These are phyloP conservation scores for Macrosiphum euphorbiae DNA, from an alignment of 2,888 invertebrate species.

Conservation along the genomic window DNA sequence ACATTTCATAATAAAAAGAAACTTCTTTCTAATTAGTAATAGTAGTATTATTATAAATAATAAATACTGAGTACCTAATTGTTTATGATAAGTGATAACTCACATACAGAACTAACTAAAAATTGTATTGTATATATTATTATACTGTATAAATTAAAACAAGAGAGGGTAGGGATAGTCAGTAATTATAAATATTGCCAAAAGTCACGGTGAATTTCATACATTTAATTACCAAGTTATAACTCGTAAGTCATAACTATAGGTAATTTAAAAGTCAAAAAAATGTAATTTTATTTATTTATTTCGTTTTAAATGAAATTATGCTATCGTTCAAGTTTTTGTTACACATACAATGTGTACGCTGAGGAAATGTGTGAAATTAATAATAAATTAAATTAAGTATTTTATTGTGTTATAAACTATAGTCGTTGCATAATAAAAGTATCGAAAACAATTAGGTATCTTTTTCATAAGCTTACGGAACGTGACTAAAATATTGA, in stretches of 20 bases:
- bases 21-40: background rate
- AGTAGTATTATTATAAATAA: background rate
- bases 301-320: background rate
- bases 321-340: background rate
- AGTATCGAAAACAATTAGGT: background rate
- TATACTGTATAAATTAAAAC: background rate
- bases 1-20: background rate
- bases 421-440: background rate
- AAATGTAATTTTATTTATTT: background rate
- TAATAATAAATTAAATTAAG: background rate
- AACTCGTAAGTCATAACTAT: background rate
- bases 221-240: background rate
- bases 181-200: background rate
- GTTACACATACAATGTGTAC: background rate
- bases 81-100: background rate
- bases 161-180: background rate
- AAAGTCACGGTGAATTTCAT: background rate
- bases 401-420: background rate
- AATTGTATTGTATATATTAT: background rate
- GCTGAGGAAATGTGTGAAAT: background rate
- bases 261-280: background rate
- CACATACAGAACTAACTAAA: background rate
- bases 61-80: background rate
- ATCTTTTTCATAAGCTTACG: background rate
- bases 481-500: background rate